Base-by-base conservation (phyloP, 2,113 vertebrate genomes). In the Heterocephalus glaber region DNA sequence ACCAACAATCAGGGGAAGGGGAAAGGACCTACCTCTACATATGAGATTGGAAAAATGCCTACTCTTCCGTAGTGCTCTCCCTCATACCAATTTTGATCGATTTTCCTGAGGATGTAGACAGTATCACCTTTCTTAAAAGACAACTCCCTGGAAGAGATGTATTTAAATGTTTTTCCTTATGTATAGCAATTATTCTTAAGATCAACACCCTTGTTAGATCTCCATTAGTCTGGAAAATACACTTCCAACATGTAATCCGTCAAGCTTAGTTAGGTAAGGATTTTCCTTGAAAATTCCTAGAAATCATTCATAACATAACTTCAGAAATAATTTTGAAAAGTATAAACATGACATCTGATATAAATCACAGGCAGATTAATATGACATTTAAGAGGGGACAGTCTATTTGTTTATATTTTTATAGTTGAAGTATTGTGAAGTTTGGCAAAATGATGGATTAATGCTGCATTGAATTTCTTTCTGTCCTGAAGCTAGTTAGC, bases 71-170 rank as follows among this genome's bases (percentile, higher is more conserved):
- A 98, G 94, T 99, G 99, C 92, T 99, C 99, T 92, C 99, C 99
- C 96, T 99, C 99, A 88, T 99, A 99, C 99, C 99, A 99, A 98
- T 99, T 99, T 96, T 98, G 99, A 98, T 99, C 99, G 89, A 99
- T 99, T 98, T 99, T 99, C 98, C 99, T 99, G 98, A 99, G 99
- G 98, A 99, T 99, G 98, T 99, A 99, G 95, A 99, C 98, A 4
- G 99, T 99, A 87, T 99, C 99, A 61, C 99, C 99, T 98, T 99
- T 99, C 98, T 99, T 99, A 98, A 99, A 99, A 9, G 99, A 99
- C 98, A 99, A 98, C 98, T 99, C 99, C 98, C 99, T 99, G 99
- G 22, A 99, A 99, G 94, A 98, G 82, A 98, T 83, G 82, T 24
- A 80, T 98, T 93, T 87, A 94, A 22, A 54, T 44, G 35, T 81